These are phyloP conservation scores for Fragum whitleyi DNA, from an alignment of 2,888 invertebrate species.

Conservation along the genomic window DNA sequence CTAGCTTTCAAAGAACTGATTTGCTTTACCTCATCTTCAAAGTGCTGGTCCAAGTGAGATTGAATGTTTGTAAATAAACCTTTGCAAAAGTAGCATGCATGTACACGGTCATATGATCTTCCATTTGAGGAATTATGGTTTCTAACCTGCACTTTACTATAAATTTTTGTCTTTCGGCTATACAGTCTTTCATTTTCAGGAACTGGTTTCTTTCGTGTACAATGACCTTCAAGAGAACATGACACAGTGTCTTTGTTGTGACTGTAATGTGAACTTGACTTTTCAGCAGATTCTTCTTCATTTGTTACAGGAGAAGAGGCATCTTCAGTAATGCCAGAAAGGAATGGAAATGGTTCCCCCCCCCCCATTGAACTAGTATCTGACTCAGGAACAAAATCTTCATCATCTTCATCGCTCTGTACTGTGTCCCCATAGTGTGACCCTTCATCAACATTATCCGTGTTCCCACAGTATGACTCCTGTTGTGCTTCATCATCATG, in stretches of 20 bases:
- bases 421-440: neutral
- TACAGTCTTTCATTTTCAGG: conserved; percentile 37
- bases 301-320: neutral
- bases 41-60: conserved; percentile 33
- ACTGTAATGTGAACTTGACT: conserved; percentile 9
- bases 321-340: neutral
- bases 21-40: neutral
- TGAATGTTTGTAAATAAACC: conserved; percentile 55
- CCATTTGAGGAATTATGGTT: conserved; percentile 47
- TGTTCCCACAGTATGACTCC: too few species aligned
- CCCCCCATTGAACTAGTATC: neutral
- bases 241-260: conserved; percentile 2
- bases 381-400: conserved; percentile 1
- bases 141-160: conserved; percentile 37
- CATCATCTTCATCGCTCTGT: conserved; percentile 5
- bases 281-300: neutral
- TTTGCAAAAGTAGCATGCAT: conserved; percentile 47
- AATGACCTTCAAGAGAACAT: conserved; percentile 19
- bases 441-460: neutral
- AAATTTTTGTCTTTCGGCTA: conserved; percentile 50
- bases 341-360: neutral
- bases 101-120: conserved; percentile 53
- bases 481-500: too few species aligned
- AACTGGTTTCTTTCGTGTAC: conserved; percentile 20
- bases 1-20: neutral